Percentiles rank a stretch among this genome's conserved stretches.
Conservation (phyloP, 2,113 vertebrate species). For the Phaethon lepturus region DNA sequence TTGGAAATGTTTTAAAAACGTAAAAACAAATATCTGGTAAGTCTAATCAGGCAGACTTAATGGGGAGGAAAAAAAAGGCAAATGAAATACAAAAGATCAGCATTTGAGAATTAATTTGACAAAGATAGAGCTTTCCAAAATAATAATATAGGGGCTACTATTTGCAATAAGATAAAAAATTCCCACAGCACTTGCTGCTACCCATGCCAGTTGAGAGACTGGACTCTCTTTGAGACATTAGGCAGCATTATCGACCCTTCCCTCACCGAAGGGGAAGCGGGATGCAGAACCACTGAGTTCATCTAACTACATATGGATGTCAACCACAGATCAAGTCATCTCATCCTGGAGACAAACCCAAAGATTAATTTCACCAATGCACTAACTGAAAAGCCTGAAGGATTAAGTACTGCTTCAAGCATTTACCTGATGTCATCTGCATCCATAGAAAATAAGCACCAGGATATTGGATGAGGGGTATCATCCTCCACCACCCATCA, state of each 20-base stretch:
- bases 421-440: not conserved
- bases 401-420: not conserved
- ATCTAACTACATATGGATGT: not conserved
- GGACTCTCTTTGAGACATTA: not conserved
- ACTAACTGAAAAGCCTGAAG: not conserved
- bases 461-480: not conserved
- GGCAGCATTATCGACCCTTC: not conserved
- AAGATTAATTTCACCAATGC: not conserved
- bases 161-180: not conserved
- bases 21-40: not conserved
- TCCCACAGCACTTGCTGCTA: not conserved
- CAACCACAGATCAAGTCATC: not conserved
- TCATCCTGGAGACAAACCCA: not conserved
- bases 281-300: not conserved
- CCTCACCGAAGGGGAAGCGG: not conserved
- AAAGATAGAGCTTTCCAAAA: not conserved
- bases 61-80: not conserved
- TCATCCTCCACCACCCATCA: not conserved
- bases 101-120: not conserved
- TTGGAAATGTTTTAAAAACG: not conserved
- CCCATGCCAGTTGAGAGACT: not conserved
- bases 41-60: not conserved
- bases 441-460: not conserved
- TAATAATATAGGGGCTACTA: not conserved
- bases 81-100: not conserved